phyloP scores from a whole-genome alignment of 2,888 invertebrate genomes.

The Callinectes sapidus region DNA sequence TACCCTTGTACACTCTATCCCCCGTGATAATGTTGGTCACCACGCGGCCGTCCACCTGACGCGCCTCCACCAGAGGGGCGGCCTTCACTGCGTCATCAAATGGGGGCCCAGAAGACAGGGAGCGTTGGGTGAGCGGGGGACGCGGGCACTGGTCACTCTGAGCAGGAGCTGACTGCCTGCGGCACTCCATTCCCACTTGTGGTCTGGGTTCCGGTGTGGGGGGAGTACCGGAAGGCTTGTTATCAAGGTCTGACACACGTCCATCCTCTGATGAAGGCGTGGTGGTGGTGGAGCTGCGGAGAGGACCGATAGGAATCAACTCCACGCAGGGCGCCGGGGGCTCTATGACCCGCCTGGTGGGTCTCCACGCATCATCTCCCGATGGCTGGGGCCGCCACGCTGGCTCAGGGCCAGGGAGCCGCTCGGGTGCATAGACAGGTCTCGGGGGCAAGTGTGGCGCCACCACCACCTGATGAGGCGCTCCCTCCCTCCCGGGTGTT shows the following conservation, averaged over 20 bases:
- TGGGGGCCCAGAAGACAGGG: neutral
- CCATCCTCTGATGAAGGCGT: neutral
- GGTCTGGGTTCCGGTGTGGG: neutral
- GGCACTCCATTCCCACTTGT: neutral
- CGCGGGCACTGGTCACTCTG: neutral
- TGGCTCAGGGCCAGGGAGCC: neutral
- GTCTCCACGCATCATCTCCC: neutral
- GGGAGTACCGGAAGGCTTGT: neutral
- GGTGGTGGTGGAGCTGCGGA: neutral
- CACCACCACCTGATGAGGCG: neutral
- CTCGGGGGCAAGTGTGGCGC: neutral
- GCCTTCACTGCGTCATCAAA: neutral
- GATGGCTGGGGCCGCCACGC: neutral
- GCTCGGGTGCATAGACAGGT: neutral
- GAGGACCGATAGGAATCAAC: constrained; percentile 48
- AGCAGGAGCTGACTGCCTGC: neutral
- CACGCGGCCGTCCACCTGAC: neutral
- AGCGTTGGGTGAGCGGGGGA: neutral
- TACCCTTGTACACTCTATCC: neutral
- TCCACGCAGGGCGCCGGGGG: constrained; percentile 58
- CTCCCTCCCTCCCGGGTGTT: neutral
- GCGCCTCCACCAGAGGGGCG: neutral
- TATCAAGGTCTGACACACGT: neutral
- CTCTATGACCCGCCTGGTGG: constrained; percentile 43
- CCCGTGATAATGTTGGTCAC: neutral